phyloP scores from a whole-genome alignment of 2,888 invertebrate species.

The Agrypnus murinus region DNA sequence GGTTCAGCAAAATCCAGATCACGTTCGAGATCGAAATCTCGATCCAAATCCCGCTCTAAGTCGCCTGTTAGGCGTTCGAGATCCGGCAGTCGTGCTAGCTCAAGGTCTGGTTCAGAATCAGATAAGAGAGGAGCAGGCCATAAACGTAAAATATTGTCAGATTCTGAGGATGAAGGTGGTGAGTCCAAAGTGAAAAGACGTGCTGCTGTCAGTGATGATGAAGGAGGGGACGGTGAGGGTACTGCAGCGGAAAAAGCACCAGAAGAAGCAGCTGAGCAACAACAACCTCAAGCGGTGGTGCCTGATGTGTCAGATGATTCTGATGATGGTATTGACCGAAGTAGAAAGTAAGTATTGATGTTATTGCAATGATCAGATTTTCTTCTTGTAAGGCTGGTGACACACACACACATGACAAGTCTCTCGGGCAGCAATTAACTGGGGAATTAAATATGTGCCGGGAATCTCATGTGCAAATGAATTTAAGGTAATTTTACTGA shows the following conservation, averaged over 20 bases:
- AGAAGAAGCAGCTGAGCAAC: conserved; percentile 39
- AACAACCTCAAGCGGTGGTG: conserved; percentile 58
- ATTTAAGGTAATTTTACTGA: no score
- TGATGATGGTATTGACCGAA: conserved; percentile 73
- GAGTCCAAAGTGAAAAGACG: conserved; percentile 62
- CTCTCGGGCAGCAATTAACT: no score
- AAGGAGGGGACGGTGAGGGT: conserved; percentile 70
- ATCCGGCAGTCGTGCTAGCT: conserved; percentile 49
- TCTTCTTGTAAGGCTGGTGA: no score
- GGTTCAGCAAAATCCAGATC: conserved; percentile 38
- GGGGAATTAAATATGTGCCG: no score
- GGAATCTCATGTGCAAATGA: no score
- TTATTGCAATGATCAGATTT: no score
- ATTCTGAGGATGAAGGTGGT: conserved; percentile 73
- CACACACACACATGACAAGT: no score
- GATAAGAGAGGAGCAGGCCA: conserved; percentile 29
- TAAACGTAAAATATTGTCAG: conserved; percentile 71
- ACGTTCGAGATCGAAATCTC: conserved; percentile 59
- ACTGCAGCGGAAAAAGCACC: conserved; percentile 61
- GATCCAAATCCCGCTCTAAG: conserved; percentile 54
- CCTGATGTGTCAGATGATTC: conserved; percentile 77
- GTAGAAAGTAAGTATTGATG: conserved; percentile 60
- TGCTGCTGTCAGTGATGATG: conserved; percentile 73
- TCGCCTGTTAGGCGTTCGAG: conserved; percentile 61
- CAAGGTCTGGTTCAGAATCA: conserved; percentile 47